These are phyloP conservation scores for Bombus difficillimus DNA, from an alignment of 1,140 invertebrate species.

Conservation along the genomic window DNA sequence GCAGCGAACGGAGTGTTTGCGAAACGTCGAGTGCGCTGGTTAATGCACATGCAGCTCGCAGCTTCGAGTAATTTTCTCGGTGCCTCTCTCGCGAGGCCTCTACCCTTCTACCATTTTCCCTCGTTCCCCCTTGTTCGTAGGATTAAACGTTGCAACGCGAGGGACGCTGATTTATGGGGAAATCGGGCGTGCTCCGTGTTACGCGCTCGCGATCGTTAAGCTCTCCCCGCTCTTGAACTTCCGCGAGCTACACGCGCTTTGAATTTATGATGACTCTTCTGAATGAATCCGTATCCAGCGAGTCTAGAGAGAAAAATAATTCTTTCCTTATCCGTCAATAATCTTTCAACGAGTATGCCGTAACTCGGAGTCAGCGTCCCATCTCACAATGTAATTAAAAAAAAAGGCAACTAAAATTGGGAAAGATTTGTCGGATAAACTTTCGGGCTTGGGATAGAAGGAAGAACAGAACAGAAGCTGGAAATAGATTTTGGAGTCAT, in stretches of 20 bases:
- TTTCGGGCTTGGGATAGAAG: no score
- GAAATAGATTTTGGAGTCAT: no score
- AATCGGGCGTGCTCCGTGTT: slow-evolving; percentile 68
- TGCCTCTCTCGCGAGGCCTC: not conserved
- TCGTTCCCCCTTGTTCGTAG: not conserved
- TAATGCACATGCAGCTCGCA: slow-evolving; percentile 55
- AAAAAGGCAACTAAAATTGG: no score
- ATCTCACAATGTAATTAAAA: no score
- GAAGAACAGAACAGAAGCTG: no score
- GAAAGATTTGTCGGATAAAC: no score
- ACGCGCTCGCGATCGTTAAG: slow-evolving; percentile 64
- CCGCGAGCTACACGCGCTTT: no score
- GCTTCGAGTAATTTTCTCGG: slow-evolving; percentile 49
- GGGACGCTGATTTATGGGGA: slow-evolving; percentile 70
- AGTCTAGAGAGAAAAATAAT: no score
- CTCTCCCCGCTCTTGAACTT: no score
- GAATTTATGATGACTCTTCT: not conserved
- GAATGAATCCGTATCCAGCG: not conserved
- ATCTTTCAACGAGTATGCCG: no score
- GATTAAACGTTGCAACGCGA: slow-evolving; percentile 64
- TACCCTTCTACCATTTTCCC: not conserved
- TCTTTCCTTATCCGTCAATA: no score
- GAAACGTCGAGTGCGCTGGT: slow-evolving; percentile 52
- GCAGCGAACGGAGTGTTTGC: slow-evolving; percentile 61
- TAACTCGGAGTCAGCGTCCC: no score